phyloP scores from a whole-genome alignment of 92 coral and sea anemone species.

The Actinostola sp. region DNA sequence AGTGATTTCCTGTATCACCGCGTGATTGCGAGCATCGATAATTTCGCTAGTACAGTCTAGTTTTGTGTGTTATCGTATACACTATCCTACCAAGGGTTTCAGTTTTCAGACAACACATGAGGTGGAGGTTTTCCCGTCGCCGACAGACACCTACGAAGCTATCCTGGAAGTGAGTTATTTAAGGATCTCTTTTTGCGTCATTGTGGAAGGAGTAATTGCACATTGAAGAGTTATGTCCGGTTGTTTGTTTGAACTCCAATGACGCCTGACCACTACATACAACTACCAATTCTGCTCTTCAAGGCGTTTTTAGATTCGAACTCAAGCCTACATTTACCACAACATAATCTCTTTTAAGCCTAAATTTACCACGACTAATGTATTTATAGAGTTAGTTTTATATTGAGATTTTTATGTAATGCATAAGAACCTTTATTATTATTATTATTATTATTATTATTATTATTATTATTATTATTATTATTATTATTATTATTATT shows the following conservation, averaged over 20 bases:
- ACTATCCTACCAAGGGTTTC: conserved; percentile 6
- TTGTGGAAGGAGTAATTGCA: conserved; percentile 11
- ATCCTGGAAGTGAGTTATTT: conserved; percentile 1
- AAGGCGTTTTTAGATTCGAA: not conserved
- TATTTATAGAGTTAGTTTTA: too few relatives aligned
- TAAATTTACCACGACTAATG: too few relatives aligned
- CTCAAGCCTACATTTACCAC: not conserved
- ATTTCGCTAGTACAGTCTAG: conserved; percentile 4
- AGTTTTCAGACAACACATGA: conserved; percentile 10
- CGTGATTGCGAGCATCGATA: conserved; percentile 3
- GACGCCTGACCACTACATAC: not conserved
- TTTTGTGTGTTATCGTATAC: not conserved
- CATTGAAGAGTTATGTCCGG: conserved; percentile 15
- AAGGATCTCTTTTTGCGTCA: not conserved
- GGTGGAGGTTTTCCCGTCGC: not conserved
- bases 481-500: too few relatives aligned
- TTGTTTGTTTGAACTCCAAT: not conserved
- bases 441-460: too few relatives aligned
- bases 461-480: too few relatives aligned
- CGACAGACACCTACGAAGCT: conserved; percentile 4
- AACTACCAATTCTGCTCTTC: not conserved
- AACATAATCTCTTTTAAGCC: too few relatives aligned
- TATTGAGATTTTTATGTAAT: too few relatives aligned
- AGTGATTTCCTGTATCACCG: conserved; percentile 30
- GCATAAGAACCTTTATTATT: too few relatives aligned